Evolutionary conservation across 2,113 vertebrate genomes (phyloP).

Genomic region (Callorhinus ursinus): DNA sequence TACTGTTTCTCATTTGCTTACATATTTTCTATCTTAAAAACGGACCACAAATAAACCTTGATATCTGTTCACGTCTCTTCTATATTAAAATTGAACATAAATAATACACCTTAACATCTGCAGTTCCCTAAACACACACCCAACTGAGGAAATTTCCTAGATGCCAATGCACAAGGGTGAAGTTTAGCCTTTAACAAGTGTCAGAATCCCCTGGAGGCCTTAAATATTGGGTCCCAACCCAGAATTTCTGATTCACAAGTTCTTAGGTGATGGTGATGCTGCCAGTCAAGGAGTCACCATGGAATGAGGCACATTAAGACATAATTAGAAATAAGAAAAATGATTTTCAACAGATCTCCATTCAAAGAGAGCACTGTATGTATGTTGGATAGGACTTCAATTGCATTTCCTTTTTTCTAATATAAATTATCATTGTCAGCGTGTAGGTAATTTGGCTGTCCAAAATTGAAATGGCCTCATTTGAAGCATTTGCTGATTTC

Average conservation of each 20-base stretch:
- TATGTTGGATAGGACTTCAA: not conserved
- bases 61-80: not conserved
- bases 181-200: not conserved
- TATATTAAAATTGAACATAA: not conserved
- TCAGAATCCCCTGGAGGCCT: not conserved
- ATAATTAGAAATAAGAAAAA: not conserved
- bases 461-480: not conserved
- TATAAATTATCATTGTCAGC: not conserved
- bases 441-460: not conserved
- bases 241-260: not conserved
- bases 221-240: not conserved
- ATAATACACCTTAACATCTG: not conserved
- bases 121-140: not conserved
- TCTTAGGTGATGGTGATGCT: not conserved
- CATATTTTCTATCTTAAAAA: conserved; percentile 31
- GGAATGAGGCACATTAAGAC: not conserved
- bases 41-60: not conserved
- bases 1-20: not conserved
- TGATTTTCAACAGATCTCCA: not conserved
- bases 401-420: not conserved
- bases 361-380: not conserved
- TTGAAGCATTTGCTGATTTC: not conserved
- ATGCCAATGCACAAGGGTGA: not conserved
- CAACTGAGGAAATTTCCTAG: not conserved
- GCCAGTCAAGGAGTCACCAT: not conserved